A percentile compares a stretch with the other conserved stretches of the same genome.
Conservation (phyloP, 2,888 invertebrate species). For the Rosalia funebris region DNA sequence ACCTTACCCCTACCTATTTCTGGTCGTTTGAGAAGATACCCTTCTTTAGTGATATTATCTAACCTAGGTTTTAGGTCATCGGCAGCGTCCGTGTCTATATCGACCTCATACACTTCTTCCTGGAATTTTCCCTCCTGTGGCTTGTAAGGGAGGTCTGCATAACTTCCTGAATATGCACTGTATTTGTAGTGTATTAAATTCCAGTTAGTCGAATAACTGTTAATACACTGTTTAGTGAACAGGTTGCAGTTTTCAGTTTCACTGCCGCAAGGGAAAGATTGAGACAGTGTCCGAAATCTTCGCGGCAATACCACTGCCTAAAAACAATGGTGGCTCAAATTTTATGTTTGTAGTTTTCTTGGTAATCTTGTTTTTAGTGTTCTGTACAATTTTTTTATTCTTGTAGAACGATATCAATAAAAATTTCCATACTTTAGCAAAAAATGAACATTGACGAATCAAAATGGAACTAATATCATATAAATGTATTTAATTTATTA, state of each 20-base stretch:
- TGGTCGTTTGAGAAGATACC: slow-evolving; percentile 90
- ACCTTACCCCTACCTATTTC: slow-evolving; percentile 70
- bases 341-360: too few relatives aligned
- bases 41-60: slow-evolving; percentile 88
- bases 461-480: too few relatives aligned
- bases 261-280: slow-evolving; percentile 56
- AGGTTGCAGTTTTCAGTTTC: slow-evolving; percentile 68
- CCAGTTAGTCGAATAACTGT: slow-evolving; percentile 87
- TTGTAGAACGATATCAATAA: too few relatives aligned
- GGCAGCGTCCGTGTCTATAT: slow-evolving; percentile 87
- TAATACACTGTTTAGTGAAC: slow-evolving; percentile 75
- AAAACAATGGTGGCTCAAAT: too few relatives aligned
- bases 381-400: too few relatives aligned
- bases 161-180: slow-evolving; percentile 86
- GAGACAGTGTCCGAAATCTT: slow-evolving; percentile 81
- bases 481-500: too few relatives aligned
- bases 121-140: slow-evolving; percentile 72
- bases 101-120: slow-evolving; percentile 90
- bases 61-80: slow-evolving; percentile 74
- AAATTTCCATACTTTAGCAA: too few relatives aligned
- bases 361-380: too few relatives aligned
- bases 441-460: too few relatives aligned
- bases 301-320: slow-evolving; percentile 84
- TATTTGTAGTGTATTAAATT: slow-evolving; percentile 93
- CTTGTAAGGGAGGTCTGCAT: slow-evolving; percentile 83